A percentile compares a stretch with the other conserved stretches of the same genome.
These are phyloP conservation scores for Apotomis capreana DNA, from an alignment of 2,888 invertebrate genomes.

Conservation along the genomic window DNA sequence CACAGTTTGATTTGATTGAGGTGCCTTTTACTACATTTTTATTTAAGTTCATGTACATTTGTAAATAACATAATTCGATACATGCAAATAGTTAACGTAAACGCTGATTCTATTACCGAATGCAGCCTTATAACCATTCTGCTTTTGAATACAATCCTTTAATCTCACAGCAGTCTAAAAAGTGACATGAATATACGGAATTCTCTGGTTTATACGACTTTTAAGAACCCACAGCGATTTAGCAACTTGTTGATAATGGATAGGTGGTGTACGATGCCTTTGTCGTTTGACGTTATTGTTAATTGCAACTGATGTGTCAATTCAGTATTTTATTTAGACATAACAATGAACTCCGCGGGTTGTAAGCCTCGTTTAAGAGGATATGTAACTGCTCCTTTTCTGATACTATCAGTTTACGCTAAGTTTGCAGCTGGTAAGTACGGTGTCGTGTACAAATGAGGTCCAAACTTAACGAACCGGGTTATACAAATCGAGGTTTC, in stretches of 20 bases:
- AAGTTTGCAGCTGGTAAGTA: too few species aligned
- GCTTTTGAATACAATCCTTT: conserved; percentile 61
- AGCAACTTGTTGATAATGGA: conserved; percentile 59
- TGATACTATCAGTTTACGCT: too few species aligned
- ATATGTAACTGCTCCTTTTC: background rate
- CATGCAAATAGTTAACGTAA: background rate
- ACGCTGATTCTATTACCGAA: conserved; percentile 27
- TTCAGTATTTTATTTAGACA: conserved; percentile 37
- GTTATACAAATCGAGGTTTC: too few species aligned
- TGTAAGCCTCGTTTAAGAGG: conserved; percentile 20
- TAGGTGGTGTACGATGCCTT: conserved; percentile 44
- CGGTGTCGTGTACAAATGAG: too few species aligned
- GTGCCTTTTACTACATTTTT: too few species aligned
- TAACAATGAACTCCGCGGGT: conserved; percentile 18
- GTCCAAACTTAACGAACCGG: too few species aligned
- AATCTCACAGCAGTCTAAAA: conserved; percentile 10
- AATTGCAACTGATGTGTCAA: conserved; percentile 49
- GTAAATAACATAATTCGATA: too few species aligned
- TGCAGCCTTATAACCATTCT: conserved; percentile 31
- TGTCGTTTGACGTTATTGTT: conserved; percentile 35
- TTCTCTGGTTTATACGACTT: conserved; percentile 16
- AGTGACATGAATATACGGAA: background rate
- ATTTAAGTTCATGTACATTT: too few species aligned
- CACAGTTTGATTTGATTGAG: too few species aligned
- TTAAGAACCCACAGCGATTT: conserved; percentile 35